Evolutionary conservation across 2,888 invertebrate genomes (phyloP).

Genomic region (Acrobasis repandana): DNA sequence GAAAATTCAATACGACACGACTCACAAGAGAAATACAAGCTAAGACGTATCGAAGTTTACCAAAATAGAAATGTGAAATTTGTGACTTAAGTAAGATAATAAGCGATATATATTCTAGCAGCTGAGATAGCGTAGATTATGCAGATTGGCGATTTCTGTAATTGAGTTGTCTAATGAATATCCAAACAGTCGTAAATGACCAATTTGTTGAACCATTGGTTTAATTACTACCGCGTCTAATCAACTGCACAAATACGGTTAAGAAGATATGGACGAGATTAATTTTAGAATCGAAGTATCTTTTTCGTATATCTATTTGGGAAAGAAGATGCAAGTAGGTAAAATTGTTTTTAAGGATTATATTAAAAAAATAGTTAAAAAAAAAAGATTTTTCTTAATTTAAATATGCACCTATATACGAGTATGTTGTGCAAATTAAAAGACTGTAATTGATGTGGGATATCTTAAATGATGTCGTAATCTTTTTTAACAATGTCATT

Average conservation of each 20-base stretch:
- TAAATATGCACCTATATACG: too few species aligned
- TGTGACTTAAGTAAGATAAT: background rate
- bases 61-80: background rate
- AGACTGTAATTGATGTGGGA: background rate
- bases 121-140: slow-evolving; percentile 1
- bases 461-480: background rate
- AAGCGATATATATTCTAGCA: background rate
- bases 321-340: too few species aligned
- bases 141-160: background rate
- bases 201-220: slow-evolving; percentile 1
- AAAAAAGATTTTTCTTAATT: too few species aligned
- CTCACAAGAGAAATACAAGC: too few species aligned
- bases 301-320: too few species aligned
- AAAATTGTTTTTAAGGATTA: too few species aligned
- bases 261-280: background rate
- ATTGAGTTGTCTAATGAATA: slow-evolving; percentile 1
- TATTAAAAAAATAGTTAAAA: too few species aligned
- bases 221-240: background rate
- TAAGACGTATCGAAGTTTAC: too few species aligned
- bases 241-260: background rate
- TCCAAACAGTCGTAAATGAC: slow-evolving; percentile 1
- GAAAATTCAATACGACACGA: too few species aligned
- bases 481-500: slow-evolving; percentile 5
- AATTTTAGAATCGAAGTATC: background rate
- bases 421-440: background rate